phyloP scores from a whole-genome alignment of 2,113 vertebrate genomes.

The Diadophis punctatus region DNA sequence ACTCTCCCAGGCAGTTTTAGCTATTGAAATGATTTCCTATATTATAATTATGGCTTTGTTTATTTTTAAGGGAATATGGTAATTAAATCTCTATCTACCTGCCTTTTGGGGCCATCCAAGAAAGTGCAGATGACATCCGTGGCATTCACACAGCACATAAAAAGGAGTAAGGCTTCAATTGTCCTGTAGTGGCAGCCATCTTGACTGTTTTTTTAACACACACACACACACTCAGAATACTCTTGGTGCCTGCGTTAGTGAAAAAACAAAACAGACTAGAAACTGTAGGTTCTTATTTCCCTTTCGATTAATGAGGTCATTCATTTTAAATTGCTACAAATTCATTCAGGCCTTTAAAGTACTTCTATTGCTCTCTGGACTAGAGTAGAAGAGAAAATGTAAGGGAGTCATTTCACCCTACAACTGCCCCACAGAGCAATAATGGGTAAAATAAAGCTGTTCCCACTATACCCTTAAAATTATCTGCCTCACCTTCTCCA shows the following conservation, averaged over 20 bases:
- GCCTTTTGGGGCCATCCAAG: not conserved
- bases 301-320: constrained; percentile 5
- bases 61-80: not conserved
- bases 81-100: not conserved
- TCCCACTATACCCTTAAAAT: constrained; percentile 45
- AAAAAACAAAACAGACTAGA: not conserved
- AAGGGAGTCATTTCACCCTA: constrained; percentile 22
- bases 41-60: not conserved
- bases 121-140: not conserved
- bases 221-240: not conserved
- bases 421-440: constrained; percentile 24
- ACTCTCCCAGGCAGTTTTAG: not conserved
- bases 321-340: constrained; percentile 28
- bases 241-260: not conserved
- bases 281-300: not conserved
- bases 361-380: not conserved
- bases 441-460: constrained; percentile 54
- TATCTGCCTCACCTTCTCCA: constrained; percentile 61
- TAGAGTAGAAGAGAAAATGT: constrained; percentile 11
- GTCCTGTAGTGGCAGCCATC: not conserved
- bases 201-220: not conserved
- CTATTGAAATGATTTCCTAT: not conserved
- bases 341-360: constrained; percentile 9
- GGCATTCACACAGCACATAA: not conserved
- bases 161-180: not conserved